phyloP scores from a whole-genome alignment of 2,888 invertebrate species.

The Ophion slaviceki region DNA sequence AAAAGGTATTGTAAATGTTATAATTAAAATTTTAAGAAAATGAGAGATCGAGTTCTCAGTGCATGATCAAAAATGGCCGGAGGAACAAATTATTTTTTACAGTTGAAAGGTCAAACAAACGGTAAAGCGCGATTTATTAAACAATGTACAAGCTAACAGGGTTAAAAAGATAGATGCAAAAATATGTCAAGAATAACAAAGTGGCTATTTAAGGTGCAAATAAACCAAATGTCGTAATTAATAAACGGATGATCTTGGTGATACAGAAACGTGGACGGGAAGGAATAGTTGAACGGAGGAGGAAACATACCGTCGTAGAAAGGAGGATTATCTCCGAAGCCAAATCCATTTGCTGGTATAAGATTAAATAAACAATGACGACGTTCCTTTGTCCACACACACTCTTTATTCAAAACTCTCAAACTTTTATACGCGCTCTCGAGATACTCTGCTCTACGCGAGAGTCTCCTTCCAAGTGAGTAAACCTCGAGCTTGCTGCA shows the following conservation, averaged over 20 bases:
- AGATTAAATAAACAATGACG: too few relatives aligned
- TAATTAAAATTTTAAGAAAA: slow-evolving; percentile 6
- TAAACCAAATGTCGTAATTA: slow-evolving; percentile 4
- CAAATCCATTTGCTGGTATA: slow-evolving; percentile 4
- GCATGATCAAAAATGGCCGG: slow-evolving; percentile 7
- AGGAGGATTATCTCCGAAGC: neutral
- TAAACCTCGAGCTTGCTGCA: too few relatives aligned
- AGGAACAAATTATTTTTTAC: neutral
- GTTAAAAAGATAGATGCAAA: slow-evolving; percentile 6
- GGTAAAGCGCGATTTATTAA: neutral
- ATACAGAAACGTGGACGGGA: slow-evolving; percentile 5
- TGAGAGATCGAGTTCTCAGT: neutral
- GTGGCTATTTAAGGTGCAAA: neutral
- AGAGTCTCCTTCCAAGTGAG: too few relatives aligned
- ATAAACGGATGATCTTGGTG: slow-evolving; percentile 1
- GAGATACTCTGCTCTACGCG: too few relatives aligned
- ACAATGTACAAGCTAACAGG: neutral
- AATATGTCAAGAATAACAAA: slow-evolving; percentile 8
- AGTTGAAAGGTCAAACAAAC: neutral
- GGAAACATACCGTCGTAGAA: slow-evolving; percentile 1
- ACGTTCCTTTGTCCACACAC: too few relatives aligned
- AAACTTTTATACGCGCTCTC: too few relatives aligned
- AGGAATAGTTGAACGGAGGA: neutral
- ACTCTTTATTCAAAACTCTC: too few relatives aligned
- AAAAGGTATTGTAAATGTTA: slow-evolving; percentile 1